Conservation (phyloP, 2,113 vertebrate genomes). For the Hemiprocne comata region DNA sequence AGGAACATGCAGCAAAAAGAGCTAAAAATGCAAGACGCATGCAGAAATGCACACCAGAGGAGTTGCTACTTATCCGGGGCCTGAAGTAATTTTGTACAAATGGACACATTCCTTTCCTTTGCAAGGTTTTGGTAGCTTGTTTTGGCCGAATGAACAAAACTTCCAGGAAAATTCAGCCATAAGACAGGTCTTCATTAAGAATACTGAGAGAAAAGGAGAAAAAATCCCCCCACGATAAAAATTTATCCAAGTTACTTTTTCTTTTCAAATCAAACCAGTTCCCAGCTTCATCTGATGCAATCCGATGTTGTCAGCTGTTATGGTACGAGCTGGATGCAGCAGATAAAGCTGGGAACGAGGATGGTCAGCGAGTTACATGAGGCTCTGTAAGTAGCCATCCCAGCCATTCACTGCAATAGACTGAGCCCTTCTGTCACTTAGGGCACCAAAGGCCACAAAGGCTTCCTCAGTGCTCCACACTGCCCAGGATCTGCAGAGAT, state of each 20-base stretch:
- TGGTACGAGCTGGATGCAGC: not conserved
- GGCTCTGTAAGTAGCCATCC: not conserved
- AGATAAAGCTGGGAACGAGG: not conserved
- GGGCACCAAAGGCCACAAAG: not conserved
- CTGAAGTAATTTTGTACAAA: not conserved
- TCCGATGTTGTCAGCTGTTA: not conserved
- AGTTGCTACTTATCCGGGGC: not conserved
- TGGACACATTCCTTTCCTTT: not conserved
- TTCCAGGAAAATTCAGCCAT: not conserved
- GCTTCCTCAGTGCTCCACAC: not conserved
- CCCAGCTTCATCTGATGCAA: not conserved
- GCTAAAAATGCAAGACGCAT: not conserved
- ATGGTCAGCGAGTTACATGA: not conserved
- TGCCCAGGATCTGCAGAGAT: not conserved
- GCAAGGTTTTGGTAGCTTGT: not conserved
- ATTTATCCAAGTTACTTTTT: not conserved
- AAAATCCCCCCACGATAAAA: not conserved
- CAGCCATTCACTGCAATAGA: not conserved
- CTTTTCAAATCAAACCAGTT: not conserved
- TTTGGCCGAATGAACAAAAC: not conserved
- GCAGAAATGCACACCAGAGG: not conserved
- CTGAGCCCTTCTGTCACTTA: slow-evolving; percentile 34
- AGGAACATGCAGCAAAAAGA: not conserved
- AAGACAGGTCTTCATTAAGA: not conserved
- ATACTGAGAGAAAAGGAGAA: rapidly evolving